Base-by-base conservation (phyloP, 2,888 invertebrate species). In the Zygaena filipendulae region DNA sequence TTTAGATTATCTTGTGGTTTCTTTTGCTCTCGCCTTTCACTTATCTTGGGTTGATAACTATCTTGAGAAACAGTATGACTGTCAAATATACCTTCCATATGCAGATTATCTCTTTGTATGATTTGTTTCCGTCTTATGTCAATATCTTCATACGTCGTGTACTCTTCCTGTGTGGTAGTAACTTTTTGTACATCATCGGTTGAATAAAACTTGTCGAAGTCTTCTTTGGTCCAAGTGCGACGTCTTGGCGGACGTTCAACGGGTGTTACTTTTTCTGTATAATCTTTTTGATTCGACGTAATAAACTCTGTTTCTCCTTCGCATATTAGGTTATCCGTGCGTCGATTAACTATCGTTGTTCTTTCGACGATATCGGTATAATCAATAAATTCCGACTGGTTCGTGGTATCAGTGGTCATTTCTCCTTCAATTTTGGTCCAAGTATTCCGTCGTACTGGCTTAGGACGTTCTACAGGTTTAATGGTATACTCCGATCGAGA, bases 381-480 rank as follows among this genome's bases (percentile, higher is more conserved):
- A 57, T 88, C 86, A 31, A 87, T 69, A 47, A 80, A 89, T 61
- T 89, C 88, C 1, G 84, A 81, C 55, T 83, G 79, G 27, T 72
- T 82, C 10, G 89, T 89, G 3, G 89, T 89, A 44, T 87, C 87
- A 21, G 85, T 84, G 22, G 63, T 81, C 62, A 90, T 85, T 30
- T 90, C 89, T 14, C 89, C 90, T 64, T 88, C 89, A 23, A 88
- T 70, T 59, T 90, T 90, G 0, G 90, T 90, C 81, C 86, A 90
- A 2, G 90, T 91, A 48, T 90, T 88, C 29, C 90, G 82, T 42
- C 90, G 77, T 25, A 88, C 84, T 33, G 85, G 83, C 48, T 72
- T 82, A 22, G 86, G 82, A 46, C 86, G 71, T 58, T 87, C 87
- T 4, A 81, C 75, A 37, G 84, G 82, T 57, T 85, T 83, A n/a